Conservation (phyloP, 2,797 vertebrate genomes). For the Xiphorhynchus erythropygius region DNA sequence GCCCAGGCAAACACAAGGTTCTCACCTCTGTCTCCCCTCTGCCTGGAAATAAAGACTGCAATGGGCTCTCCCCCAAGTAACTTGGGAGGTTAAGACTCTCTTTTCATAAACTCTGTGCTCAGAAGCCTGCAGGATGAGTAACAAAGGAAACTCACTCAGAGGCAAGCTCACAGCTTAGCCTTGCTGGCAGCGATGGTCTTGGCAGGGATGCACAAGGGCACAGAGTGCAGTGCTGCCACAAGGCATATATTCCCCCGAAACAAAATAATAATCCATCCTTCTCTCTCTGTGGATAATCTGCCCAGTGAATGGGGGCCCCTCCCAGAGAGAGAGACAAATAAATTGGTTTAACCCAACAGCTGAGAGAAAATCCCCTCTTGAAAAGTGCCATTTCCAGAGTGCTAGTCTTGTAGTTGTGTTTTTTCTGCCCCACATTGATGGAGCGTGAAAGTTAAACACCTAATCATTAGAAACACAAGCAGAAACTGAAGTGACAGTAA, state of each 20-base stretch:
- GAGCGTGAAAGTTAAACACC: conserved; percentile 14
- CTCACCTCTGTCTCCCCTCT: background rate
- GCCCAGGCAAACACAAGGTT: background rate
- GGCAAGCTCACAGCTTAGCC: background rate
- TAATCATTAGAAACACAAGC: conserved; percentile 23
- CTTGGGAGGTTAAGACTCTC: background rate
- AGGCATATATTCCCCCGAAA: background rate
- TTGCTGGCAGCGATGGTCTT: background rate
- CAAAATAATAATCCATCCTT: background rate
- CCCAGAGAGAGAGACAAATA: background rate
- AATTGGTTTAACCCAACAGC: background rate
- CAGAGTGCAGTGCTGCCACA: background rate
- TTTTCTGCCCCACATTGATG: background rate
- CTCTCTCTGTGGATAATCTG: background rate
- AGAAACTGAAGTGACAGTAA: conserved; percentile 30
- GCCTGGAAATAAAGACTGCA: background rate
- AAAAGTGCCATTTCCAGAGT: background rate
- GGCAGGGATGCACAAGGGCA: background rate
- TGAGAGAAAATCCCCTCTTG: background rate
- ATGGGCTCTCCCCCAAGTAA: background rate
- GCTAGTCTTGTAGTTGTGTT: background rate
- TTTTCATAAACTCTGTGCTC: background rate
- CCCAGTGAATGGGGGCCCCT: background rate
- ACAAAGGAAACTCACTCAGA: background rate
- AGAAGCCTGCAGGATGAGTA: background rate